Evolutionary conservation across 2,797 vertebrate genomes (phyloP).

Genomic region (Halcyon chelicuti): DNA sequence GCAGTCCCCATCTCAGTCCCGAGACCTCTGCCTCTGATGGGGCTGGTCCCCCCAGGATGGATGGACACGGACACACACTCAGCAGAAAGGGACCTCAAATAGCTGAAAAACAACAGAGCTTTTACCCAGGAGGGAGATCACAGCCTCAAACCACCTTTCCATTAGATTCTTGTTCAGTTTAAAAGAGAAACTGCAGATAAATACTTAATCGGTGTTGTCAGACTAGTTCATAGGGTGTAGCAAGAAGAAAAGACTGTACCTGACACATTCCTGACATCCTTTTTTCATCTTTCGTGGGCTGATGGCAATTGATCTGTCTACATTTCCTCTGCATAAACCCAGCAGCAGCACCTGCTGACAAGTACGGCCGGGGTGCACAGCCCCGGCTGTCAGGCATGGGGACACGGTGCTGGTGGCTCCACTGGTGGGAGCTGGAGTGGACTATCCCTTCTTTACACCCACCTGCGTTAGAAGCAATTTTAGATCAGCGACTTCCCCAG

Average conservation of each 20-base stretch:
- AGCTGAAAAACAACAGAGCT: background rate
- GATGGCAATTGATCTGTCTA: background rate
- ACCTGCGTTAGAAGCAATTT: background rate
- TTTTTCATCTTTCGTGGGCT: background rate
- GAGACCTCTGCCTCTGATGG: background rate
- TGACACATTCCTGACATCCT: background rate
- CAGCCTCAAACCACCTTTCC: background rate
- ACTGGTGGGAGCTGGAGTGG: background rate
- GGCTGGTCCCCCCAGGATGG: fast-evolving
- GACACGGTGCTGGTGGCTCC: fast-evolving
- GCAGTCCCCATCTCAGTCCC: background rate
- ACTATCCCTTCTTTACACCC: background rate
- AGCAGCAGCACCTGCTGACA: background rate
- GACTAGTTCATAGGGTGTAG: background rate
- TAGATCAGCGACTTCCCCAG: background rate
- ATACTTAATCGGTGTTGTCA: constrained; percentile 25
- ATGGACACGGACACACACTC: background rate
- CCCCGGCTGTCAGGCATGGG: background rate
- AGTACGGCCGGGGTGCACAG: fast-evolving
- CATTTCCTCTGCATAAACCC: background rate
- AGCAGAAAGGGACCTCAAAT: background rate
- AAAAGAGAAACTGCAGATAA: background rate
- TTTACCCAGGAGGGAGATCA: background rate
- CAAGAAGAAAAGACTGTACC: background rate
- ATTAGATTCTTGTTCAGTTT: background rate